Base-by-base conservation (phyloP, 2,888 invertebrate genomes). In the Dicranocentrus wangi region DNA sequence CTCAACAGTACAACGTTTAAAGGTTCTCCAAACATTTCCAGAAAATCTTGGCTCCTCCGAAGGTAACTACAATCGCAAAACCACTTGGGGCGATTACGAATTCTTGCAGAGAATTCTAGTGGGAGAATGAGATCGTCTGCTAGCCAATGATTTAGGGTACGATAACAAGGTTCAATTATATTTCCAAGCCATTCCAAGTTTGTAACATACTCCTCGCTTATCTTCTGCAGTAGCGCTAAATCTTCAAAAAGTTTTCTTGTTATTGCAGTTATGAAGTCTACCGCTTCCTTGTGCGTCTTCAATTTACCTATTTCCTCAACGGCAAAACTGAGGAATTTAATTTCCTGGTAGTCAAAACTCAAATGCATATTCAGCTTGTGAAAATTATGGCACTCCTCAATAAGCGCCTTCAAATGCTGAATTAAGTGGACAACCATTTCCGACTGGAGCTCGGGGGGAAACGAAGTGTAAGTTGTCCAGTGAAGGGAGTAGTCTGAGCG, bases 311-410 rank as follows among this genome's bases (percentile, higher is more conserved):
- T 77, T 60, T 71, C 81, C 1, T 76, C 71, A 1, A 81, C 66
- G 1, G 77, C 81, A 70, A 77, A 81, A 5, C 65, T 61, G 0
- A 81, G 27, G 28, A 76, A 81, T 65, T 77, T 81, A 27, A 83
- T 47, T 55, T 83, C 83, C n/a, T 79, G 79, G n/a, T 27, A 43
- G 32, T 79, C 83, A 42, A 81, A 83, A n/a, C 69, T 83, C 15
- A 83, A 21, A 7, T 53, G 78, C 43, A 83, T 58, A 32, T 83
- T 78, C 17, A 51, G 42, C 21, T 43, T 63, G 51, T 73, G 70
- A 27, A 83, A 83, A 1, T 28, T 10, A 15, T 72, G 65, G 10
- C 68, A 65, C 17, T 83, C 83, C 15, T 69, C 73, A 10, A 83
- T 23, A 21, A 83, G 39, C 2, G 83, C 79, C 8, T 66, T 75